Base-by-base conservation (phyloP, 2,888 invertebrate species). In the Euplagia quadripunctaria region DNA sequence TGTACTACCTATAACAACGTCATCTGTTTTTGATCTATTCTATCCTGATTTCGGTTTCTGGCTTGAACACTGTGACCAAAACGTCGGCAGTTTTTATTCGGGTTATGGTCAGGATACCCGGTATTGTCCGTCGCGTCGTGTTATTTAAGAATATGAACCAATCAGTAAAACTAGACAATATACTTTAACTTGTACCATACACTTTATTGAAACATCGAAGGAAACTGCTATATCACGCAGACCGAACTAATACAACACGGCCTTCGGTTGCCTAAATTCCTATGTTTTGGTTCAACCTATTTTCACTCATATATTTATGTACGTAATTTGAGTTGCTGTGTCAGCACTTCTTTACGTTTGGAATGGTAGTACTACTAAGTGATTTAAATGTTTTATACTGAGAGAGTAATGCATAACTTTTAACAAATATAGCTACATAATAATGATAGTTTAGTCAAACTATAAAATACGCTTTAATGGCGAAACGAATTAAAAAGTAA, bases 131-230 rank as follows among this genome's bases (percentile, higher is more conserved):
- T 46, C 43, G 43, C 9, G 9, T 9, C 31, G 31, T 31, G 31
- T 20, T 11, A 20, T 11, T 31, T 31, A 17, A 42, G 0, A 14
- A n/a, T 9, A 68, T 12, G 5, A 61, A 9, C 2, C 31, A 12
- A 1, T 31, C 3, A 20, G 20, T 61, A 20, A 9, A 65, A 20
- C n/a, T 65, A 14, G 20, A 14, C 66, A 49, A 51, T 41, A 11
- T 51, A 51, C 51, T 51, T 66, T 78, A 69, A 72, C 67, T 66
- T 71, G 6, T 0, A 68, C 79, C 49, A 51, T 6, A 43, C 31
- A 41, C 68, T 63, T 73, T 79, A 83, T 82, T 78, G 81, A 83
- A 81, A 80, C 76, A 80, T 82, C 68, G 58, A 64, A 69, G 65
- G 74, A 76, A 79, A 79, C 71, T 78, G 72, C 79, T 68, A 73